Percentiles rank a stretch among this genome's conserved stretches.
Evolutionary conservation across 2,888 invertebrate genomes (phyloP).

Genomic region (Leptopterna dolabrata): DNA sequence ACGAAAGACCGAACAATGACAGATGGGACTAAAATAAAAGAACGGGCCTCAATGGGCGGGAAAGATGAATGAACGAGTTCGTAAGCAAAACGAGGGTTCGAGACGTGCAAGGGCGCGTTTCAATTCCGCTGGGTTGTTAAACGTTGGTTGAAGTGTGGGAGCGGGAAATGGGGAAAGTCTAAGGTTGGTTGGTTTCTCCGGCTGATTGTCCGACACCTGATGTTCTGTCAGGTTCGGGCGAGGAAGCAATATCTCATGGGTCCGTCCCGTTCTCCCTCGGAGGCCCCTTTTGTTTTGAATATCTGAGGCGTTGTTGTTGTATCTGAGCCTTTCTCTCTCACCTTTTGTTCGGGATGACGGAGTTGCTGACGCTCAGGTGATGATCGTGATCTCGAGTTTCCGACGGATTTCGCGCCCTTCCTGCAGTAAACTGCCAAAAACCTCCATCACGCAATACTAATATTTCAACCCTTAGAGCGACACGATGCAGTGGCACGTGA

Average conservation of each 20-base stretch:
- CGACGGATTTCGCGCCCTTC: not conserved
- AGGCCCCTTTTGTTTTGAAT: slow-evolving; percentile 10
- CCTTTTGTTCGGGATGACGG: not conserved
- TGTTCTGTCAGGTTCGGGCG: slow-evolving; percentile 46
- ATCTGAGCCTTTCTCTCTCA: not conserved
- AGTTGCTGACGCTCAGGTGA: not conserved
- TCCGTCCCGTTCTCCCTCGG: not conserved
- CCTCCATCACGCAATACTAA: not conserved
- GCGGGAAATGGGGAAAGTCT: not conserved
- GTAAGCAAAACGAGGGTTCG: not conserved
- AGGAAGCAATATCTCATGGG: slow-evolving; percentile 52
- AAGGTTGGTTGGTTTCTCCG: not conserved
- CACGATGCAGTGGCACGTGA: no score
- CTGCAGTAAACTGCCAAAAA: not conserved
- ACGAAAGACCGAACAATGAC: slow-evolving; percentile 43
- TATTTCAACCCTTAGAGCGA: no score
- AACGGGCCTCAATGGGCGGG: slow-evolving; percentile 28
- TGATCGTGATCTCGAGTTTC: not conserved
- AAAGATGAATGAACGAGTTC: slow-evolving; percentile 34
- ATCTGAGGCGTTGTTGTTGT: slow-evolving; percentile 26
- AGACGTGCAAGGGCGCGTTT: slow-evolving; percentile 34
- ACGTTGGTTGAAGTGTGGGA: not conserved
- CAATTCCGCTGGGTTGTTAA: slow-evolving; percentile 49
- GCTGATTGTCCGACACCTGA: slow-evolving; percentile 52
- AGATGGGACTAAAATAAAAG: slow-evolving; percentile 30